These are phyloP conservation scores for Euura lappo DNA, from an alignment of 1,140 invertebrate species.

Conservation along the genomic window DNA sequence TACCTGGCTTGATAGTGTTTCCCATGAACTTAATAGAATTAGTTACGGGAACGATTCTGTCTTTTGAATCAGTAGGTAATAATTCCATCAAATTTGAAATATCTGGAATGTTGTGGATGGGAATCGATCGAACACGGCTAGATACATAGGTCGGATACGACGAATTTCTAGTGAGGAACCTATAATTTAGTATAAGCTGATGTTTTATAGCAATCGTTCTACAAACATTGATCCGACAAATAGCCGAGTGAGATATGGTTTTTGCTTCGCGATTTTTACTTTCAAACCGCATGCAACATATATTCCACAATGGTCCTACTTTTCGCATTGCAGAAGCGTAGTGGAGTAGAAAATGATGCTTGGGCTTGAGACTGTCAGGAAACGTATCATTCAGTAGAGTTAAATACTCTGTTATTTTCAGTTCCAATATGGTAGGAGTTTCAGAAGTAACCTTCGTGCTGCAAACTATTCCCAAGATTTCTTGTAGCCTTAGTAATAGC, in stretches of 20 bases:
- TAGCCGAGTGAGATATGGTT: constrained; percentile 17
- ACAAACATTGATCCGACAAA: constrained; percentile 25
- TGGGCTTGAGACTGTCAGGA: constrained; percentile 22
- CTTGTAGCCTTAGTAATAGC: constrained; percentile 21
- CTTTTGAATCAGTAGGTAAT: too few species aligned
- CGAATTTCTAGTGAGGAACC: too few species aligned
- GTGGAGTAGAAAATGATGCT: constrained; percentile 28
- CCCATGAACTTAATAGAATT: too few species aligned
- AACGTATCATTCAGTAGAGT: constrained; percentile 8
- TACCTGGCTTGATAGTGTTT: too few species aligned
- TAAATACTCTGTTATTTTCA: constrained; percentile 21
- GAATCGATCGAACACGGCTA: too few species aligned
- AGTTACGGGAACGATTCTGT: too few species aligned
- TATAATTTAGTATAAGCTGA: too few species aligned
- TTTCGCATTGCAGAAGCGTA: constrained; percentile 21
- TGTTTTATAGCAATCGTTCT: constrained; percentile 25
- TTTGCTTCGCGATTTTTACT: constrained; percentile 28
- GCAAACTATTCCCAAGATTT: constrained; percentile 16
- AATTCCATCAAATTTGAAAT: too few species aligned
- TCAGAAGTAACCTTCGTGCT: constrained; percentile 14
- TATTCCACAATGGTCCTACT: constrained; percentile 22
- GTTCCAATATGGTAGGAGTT: too few species aligned
- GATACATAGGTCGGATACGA: too few species aligned
- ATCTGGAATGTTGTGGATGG: too few species aligned
- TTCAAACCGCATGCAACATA: constrained; percentile 25